These are phyloP conservation scores for Pollachius pollachius DNA, from an alignment of 2,113 vertebrate genomes.

Conservation along the genomic window DNA sequence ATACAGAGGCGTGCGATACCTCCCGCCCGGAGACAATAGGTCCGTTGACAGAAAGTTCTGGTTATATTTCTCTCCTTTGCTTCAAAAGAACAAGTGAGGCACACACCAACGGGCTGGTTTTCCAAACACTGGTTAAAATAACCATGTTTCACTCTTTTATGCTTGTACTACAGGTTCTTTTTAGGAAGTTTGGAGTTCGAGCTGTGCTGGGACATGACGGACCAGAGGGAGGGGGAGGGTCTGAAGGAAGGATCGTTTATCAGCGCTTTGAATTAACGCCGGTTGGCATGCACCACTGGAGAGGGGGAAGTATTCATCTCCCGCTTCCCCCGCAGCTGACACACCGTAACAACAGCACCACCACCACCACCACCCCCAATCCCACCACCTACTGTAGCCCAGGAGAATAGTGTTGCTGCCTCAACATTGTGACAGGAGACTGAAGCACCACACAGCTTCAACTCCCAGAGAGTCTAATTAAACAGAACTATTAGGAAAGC, in stretches of 20 bases:
- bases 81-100: too few relatives aligned
- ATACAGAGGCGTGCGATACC: too few relatives aligned
- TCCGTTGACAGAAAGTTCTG: too few relatives aligned
- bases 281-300: conserved; percentile 34
- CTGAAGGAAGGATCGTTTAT: conserved; percentile 37
- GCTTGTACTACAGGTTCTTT: neutral
- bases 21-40: too few relatives aligned
- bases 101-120: too few relatives aligned
- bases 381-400: conserved; percentile 15
- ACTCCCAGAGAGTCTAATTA: conserved; percentile 51
- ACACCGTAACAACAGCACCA: conserved; percentile 25
- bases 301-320: conserved; percentile 54
- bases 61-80: too few relatives aligned
- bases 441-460: conserved; percentile 28
- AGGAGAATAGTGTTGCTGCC: conserved; percentile 34
- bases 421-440: conserved; percentile 26
- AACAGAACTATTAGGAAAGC: conserved; percentile 20
- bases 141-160: too few relatives aligned
- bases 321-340: conserved; percentile 18
- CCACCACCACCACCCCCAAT: neutral
- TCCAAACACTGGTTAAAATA: too few relatives aligned
- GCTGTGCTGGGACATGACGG: conserved; percentile 6
- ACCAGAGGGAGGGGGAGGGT: conserved; percentile 3
- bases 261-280: conserved; percentile 44
- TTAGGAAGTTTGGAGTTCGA: conserved; percentile 7